Base-by-base conservation (phyloP, 2,888 invertebrate genomes). In the Rhyacophila evoluta region DNA sequence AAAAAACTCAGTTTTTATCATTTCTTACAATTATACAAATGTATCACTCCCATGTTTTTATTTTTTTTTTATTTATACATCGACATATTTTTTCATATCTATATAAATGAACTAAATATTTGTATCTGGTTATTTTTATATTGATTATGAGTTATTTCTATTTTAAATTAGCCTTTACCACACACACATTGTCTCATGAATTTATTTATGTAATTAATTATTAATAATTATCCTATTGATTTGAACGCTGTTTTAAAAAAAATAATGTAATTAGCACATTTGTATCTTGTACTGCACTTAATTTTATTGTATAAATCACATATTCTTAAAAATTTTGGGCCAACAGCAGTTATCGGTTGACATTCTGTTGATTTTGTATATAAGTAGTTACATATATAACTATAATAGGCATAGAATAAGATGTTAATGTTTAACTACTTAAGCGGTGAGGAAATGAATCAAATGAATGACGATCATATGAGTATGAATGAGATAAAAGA, bases 371-470 rank as follows among this genome's bases (percentile, higher is more conserved):
- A 81, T 79, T 80, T 81, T 81, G 81, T 81, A 81, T 74, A 81
- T 78, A 78, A 74, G 74, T 74, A 55, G 12, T 55, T 55, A 38
- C 77, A 73, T 76, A 80, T 81, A 55, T 79, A 70, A 72, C 71
- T 72, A 75, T 71, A 72, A 33, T 81, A 75, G 39, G 55, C 15
- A 19, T 55, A 73, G 25, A 74, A 74, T 41, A 67, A 69, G 71
- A 75, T 67, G 74, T 74, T 81, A 81, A 76, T 77, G 73, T 81
- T 79, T 74, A 75, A 81, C 80, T 81, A 81, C 81, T 81, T 81
- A 81, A 79, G 69, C 29, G 76, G 28, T 73, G 72, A 29, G 73
- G 68, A 28, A 72, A 77, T 69, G 27, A 55, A 55, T 55, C 55
- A 55, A 55, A 55, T 25, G 25, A 72, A 25, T 33, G 72, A 69